Conservation (phyloP, 2,113 vertebrate species). For the Gasterosteus nipponicus region DNA sequence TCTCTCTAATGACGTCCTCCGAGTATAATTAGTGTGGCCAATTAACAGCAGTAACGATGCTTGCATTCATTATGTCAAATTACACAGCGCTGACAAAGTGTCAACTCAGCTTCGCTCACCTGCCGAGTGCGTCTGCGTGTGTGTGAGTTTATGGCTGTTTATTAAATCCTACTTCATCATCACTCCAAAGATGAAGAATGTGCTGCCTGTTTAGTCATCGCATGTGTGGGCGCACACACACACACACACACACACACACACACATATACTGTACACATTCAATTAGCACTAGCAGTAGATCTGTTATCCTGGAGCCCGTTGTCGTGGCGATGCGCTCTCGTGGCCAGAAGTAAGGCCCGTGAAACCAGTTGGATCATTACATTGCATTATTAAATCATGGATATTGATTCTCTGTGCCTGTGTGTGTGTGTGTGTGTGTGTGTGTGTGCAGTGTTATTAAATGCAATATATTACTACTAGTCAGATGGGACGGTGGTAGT, state of each 20-base stretch:
- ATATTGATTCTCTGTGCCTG: constrained; percentile 88
- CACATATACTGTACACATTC: constrained; percentile 47
- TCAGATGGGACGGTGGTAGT: constrained; percentile 88
- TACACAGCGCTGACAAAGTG: constrained; percentile 94
- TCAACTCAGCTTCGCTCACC: constrained; percentile 98
- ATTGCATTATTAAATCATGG: constrained; percentile 98
- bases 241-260: constrained; percentile 7
- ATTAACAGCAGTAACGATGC: constrained; percentile 99
- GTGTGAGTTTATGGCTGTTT: constrained; percentile 45
- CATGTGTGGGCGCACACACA: neutral
- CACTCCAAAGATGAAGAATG: constrained; percentile 63
- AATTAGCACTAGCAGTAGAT: constrained; percentile 68
- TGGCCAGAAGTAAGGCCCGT: constrained; percentile 52
- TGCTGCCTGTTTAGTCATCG: constrained; percentile 32
- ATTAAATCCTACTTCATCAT: constrained; percentile 77
- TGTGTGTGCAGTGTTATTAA: constrained; percentile 90
- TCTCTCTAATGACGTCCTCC: constrained; percentile 99
- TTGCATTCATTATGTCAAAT: constrained; percentile 99
- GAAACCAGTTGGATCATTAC: constrained; percentile 89
- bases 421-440: constrained; percentile 34
- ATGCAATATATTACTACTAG: constrained; percentile 98
- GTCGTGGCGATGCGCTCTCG: constrained; percentile 55
- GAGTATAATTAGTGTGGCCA: constrained; percentile 99
- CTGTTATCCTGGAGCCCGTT: constrained; percentile 64
- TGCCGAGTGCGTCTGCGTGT: constrained; percentile 85